Conservation (phyloP, 1,140 invertebrate genomes). For the Cyphomyrmex costatus region DNA sequence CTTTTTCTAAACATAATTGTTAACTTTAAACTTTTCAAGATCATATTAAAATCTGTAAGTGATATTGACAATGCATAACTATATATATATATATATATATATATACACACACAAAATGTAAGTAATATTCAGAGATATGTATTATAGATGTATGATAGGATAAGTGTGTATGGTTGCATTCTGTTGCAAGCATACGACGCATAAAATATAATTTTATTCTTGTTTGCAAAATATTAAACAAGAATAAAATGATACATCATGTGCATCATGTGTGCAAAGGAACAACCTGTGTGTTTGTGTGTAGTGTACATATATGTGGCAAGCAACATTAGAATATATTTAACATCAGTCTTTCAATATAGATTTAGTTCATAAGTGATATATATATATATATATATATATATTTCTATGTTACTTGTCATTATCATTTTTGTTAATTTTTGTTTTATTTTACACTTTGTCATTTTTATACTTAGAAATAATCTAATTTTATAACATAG, state of each 20-base stretch:
- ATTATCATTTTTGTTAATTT: neutral
- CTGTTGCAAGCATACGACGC: too few relatives aligned
- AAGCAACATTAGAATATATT: neutral
- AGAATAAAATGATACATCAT: too few relatives aligned
- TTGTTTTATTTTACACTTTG: neutral
- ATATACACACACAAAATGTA: neutral
- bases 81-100: too few relatives aligned
- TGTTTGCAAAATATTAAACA: too few relatives aligned
- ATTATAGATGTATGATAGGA: neutral
- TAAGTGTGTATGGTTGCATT: neutral
- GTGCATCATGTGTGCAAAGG: too few relatives aligned
- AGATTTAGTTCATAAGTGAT: neutral
- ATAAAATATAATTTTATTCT: too few relatives aligned
- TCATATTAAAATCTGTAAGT: neutral
- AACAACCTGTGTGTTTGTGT: too few relatives aligned
- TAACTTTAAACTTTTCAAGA: neutral
- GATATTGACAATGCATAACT: neutral
- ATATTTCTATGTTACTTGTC: neutral
- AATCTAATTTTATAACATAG: neutral
- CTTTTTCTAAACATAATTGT: neutral
- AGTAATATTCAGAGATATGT: neutral
- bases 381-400: neutral
- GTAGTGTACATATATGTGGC: too few relatives aligned
- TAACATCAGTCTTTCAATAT: neutral
- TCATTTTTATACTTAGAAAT: neutral